A percentile compares a stretch with the other conserved stretches of the same genome.
Evolutionary conservation across 2,113 vertebrate species (phyloP).

Genomic region (Xiphophorus hellerii): DNA sequence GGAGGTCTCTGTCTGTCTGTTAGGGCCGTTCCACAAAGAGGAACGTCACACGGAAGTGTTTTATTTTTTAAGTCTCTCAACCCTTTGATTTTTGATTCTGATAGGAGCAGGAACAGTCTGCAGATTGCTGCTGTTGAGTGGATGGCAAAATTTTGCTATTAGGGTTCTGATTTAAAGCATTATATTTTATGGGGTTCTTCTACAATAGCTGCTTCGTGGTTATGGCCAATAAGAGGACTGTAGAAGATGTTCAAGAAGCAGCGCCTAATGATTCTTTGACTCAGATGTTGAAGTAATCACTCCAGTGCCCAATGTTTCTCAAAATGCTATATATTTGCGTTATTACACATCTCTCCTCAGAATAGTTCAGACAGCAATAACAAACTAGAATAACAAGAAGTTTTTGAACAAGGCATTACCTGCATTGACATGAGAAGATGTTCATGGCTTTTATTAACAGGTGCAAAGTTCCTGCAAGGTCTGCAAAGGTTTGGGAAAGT

Average conservation of each 20-base stretch:
- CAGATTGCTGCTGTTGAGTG: background rate
- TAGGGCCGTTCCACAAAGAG: background rate
- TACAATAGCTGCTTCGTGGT: background rate
- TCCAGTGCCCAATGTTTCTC: background rate
- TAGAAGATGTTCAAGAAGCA: background rate
- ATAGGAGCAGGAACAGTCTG: background rate
- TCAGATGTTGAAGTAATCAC: conserved; percentile 16
- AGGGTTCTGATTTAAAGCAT: background rate
- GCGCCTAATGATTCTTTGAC: background rate
- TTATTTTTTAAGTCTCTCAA: background rate
- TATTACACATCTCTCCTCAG: background rate
- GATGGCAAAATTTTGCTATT: background rate
- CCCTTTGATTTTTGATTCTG: background rate
- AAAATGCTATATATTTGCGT: background rate
- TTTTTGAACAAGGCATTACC: background rate
- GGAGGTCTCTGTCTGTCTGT: background rate
- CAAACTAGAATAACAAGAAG: background rate
- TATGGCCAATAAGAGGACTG: background rate
- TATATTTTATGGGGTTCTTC: background rate
- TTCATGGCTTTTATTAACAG: background rate
- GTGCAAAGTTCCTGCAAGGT: background rate
- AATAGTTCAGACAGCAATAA: background rate
- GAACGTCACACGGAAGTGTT: conserved; percentile 2
- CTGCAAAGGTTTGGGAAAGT: background rate
- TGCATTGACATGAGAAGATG: background rate